phyloP scores from a whole-genome alignment of 1,140 invertebrate species.

The Penaeus japonicus region DNA sequence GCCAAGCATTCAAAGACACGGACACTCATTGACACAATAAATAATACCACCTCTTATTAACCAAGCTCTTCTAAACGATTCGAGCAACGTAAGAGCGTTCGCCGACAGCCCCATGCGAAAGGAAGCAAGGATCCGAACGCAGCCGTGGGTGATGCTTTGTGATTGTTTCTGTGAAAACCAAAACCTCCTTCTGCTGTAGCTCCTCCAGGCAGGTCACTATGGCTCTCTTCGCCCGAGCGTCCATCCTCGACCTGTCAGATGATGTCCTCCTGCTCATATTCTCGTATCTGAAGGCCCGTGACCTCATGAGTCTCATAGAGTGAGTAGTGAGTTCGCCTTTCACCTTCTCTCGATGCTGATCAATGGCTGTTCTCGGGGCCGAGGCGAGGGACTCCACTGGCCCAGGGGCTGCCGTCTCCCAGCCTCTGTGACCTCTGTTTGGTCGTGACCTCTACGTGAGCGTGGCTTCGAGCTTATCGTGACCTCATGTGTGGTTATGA shows the following conservation, averaged over 20 bases:
- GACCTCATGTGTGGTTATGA: too few species aligned
- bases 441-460: background rate
- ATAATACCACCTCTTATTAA: too few species aligned
- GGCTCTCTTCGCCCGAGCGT: constrained; percentile 22
- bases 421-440: background rate
- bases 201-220: background rate
- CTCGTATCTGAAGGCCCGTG: constrained; percentile 44
- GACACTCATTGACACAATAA: too few species aligned
- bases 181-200: background rate
- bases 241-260: constrained; percentile 49
- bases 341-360: background rate
- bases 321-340: constrained; percentile 17
- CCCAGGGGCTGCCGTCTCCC: background rate
- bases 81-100: too few species aligned
- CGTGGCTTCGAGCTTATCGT: too few species aligned
- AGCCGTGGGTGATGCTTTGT: too few species aligned
- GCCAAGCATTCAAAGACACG: too few species aligned
- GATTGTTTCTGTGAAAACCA: background rate
- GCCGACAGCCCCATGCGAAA: too few species aligned
- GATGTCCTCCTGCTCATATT: constrained; percentile 51
- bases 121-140: too few species aligned
- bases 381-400: background rate
- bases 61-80: too few species aligned
- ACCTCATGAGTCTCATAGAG: constrained; percentile 38
- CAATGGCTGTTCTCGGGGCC: background rate